These are phyloP conservation scores for Alviniconcha strummeri DNA, from an alignment of 2,888 invertebrate genomes.

Conservation along the genomic window DNA sequence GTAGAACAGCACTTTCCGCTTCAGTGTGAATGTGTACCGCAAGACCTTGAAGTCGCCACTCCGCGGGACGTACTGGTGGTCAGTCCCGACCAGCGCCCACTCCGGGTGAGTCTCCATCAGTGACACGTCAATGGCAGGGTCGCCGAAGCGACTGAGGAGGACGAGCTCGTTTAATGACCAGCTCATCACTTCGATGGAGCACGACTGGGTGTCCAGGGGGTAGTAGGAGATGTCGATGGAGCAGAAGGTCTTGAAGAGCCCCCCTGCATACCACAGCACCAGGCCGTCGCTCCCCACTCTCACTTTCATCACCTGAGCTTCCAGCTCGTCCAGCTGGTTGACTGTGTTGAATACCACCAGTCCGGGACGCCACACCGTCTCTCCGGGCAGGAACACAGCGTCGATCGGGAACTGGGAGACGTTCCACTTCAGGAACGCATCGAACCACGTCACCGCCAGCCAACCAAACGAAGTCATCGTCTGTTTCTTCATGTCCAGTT, in stretches of 20 bases:
- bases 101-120: background rate
- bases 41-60: background rate
- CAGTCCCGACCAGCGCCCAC: background rate
- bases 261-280: conserved; percentile 21
- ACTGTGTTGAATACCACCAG: conserved; percentile 25
- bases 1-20: background rate
- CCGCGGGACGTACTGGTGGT: background rate
- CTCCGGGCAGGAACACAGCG: background rate
- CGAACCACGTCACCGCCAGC: conserved; percentile 13
- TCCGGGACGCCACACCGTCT: conserved; percentile 17
- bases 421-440: conserved; percentile 14
- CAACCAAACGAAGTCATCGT: conserved; percentile 21
- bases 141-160: background rate
- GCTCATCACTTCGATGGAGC: conserved; percentile 11
- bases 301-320: conserved; percentile 4
- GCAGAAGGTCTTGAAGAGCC: conserved; percentile 18
- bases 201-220: conserved; percentile 27
- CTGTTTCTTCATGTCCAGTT: conserved; percentile 16
- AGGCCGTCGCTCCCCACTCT: conserved; percentile 4
- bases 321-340: conserved; percentile 5
- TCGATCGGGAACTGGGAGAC: background rate
- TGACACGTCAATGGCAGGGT: conserved; percentile 1
- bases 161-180: background rate
- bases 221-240: conserved; percentile 22
- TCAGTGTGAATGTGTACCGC: background rate